Evolutionary conservation across 2,113 vertebrate species (phyloP).

Genomic region (Tachuris rubrigastra): DNA sequence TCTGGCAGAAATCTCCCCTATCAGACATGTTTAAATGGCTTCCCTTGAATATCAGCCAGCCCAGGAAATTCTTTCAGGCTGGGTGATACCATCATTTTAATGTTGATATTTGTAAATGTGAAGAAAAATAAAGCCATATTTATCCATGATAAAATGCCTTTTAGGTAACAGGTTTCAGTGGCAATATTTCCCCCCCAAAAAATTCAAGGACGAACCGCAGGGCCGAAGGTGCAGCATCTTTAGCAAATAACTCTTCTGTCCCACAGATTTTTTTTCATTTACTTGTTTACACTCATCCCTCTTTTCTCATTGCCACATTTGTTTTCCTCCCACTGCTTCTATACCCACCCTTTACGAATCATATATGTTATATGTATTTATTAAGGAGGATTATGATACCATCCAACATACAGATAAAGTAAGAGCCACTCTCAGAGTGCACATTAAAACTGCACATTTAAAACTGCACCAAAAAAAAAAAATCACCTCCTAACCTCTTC

Average conservation of each 20-base stretch:
- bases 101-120: neutral
- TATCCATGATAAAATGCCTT: neutral
- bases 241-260: neutral
- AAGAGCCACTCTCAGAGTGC: neutral
- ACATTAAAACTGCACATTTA: neutral
- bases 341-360: neutral
- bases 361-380: rapidly evolving
- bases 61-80: neutral
- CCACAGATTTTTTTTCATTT: neutral
- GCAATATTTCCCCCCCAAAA: neutral
- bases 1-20: neutral
- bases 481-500: neutral
- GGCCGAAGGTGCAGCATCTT: neutral
- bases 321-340: neutral
- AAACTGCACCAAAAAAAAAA: neutral
- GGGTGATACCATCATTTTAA: neutral
- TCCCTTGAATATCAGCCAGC: neutral
- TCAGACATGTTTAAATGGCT: neutral
- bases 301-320: neutral
- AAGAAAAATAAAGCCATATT: neutral
- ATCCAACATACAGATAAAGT: neutral
- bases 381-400: neutral
- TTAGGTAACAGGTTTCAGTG: neutral
- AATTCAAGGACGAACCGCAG: neutral
- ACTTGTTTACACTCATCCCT: neutral